Evolutionary conservation across 2,797 vertebrate genomes (phyloP), one percentile per base, ranked within the genome.

Genomic region (Octomys mimax): DNA sequence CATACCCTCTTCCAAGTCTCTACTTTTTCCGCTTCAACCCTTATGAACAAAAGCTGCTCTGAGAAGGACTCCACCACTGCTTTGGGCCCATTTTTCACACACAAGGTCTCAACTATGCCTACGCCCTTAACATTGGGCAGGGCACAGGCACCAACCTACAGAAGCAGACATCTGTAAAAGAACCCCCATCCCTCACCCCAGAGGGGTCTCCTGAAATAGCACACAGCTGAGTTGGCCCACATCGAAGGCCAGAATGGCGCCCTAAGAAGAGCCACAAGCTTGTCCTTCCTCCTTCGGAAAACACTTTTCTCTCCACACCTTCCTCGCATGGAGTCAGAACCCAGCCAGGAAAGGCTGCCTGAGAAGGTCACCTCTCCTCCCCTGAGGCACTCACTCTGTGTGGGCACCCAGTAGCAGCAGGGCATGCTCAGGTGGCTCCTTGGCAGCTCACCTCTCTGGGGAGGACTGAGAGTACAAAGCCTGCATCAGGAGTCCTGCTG

Each of bases 341-440:
- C 18, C 73, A 26, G 73, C 24, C 54, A 10, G 57, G 42, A 42
- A 61, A 46, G 28, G 19, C 92, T 62, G n/a, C 26, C 33, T 19
- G 80, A 42, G 28, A 33, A 3, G 1, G 11, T n/a, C 31, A 10
- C n/a, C 39, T 71, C 87, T n/a, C 12, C 42, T 26, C 12, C 12
- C 54, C 85, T 4, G 1, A 31, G 26, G 26, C 1, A 22, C 68
- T 75, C 10, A 10, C 88, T 90, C 39, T 8, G 79, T 31, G 57
- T 2, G 22, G 70, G 12, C 0, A 0, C 52, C 2, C 9, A 70
- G 64, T 2, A 64, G 14, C 13, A 22, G 11, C 0, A 28, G 39
- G 39, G 21, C 16, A 10, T 19, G 66, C 52, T 82, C 57, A 81
- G 16, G 86, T 2, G 14, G 49, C 6, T 33, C 24, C 84, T 71